Evolutionary conservation across 2,113 vertebrate species (phyloP).

Genomic region (Phalacrocorax pelagicus): DNA sequence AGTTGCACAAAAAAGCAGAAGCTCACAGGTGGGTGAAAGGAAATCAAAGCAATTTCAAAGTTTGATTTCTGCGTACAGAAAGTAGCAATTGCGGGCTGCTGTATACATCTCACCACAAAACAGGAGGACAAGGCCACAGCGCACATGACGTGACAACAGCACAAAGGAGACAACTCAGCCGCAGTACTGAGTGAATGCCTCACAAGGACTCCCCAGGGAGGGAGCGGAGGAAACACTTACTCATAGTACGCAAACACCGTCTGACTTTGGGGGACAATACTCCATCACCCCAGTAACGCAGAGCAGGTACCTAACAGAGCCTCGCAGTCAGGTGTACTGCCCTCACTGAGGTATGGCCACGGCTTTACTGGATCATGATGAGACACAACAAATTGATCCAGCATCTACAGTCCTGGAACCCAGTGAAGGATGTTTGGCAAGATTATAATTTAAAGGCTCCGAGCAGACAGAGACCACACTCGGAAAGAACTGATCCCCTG

Average conservation of each 20-base stretch:
- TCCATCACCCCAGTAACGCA: not conserved
- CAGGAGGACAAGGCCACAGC: not conserved
- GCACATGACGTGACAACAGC: fast-evolving
- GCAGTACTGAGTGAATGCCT: not conserved
- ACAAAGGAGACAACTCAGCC: not conserved
- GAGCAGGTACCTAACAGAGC: not conserved
- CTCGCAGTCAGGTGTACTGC: not conserved
- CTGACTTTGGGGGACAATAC: not conserved
- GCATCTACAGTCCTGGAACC: not conserved
- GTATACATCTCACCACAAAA: constrained; percentile 9
- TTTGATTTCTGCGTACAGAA: not conserved
- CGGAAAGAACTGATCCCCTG: not conserved
- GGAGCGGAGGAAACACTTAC: not conserved
- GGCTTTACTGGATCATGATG: not conserved
- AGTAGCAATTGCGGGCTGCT: not conserved
- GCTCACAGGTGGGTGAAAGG: not conserved
- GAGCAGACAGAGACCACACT: not conserved
- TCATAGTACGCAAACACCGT: not conserved
- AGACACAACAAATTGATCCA: not conserved
- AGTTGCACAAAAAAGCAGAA: not conserved
- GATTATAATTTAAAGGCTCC: not conserved
- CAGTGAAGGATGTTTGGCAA: not conserved
- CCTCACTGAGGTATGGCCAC: not conserved
- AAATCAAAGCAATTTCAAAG: not conserved
- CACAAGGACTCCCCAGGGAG: not conserved